Percentiles rank a stretch among this genome's conserved stretches.
phyloP scores from a whole-genome alignment of 2,888 invertebrate species.

The Pristionchus exspectatus region DNA sequence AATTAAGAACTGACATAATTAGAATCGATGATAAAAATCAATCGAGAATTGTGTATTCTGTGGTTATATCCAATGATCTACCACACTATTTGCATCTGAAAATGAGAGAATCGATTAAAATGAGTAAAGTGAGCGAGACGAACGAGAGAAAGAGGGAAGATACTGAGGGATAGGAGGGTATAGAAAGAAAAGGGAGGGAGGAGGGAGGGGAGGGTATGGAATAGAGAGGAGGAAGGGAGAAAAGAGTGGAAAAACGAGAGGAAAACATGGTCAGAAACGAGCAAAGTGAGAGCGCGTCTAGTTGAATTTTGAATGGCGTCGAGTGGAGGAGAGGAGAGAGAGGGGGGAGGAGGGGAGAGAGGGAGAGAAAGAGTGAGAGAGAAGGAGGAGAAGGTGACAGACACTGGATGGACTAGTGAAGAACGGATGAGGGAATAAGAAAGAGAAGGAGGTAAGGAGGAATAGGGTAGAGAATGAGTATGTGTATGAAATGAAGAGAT shows the following conservation, averaged over 20 bases:
- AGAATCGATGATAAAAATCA: slow-evolving; percentile 13
- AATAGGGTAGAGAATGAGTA: background rate
- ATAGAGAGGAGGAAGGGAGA: slow-evolving; percentile 26
- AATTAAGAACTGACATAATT: background rate
- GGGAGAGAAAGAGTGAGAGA: background rate
- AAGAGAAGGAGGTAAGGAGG: background rate
- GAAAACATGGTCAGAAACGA: slow-evolving; percentile 41
- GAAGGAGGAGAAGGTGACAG: background rate
- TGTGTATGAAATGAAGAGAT: slow-evolving; percentile 17
- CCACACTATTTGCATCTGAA: slow-evolving; percentile 33
- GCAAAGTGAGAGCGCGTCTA: slow-evolving; percentile 31
- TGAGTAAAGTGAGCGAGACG: slow-evolving; percentile 2
- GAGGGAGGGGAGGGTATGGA: slow-evolving; percentile 16
- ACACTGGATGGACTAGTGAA: background rate
- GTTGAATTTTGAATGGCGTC: slow-evolving; percentile 31
- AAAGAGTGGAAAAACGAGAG: background rate
- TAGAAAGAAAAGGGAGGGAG: slow-evolving; percentile 55
- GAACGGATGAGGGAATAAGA: slow-evolving; percentile 1
- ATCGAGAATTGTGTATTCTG: background rate
- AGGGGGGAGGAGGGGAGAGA: background rate
- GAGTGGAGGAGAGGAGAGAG: slow-evolving; percentile 54
- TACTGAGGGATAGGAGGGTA: slow-evolving; percentile 24
- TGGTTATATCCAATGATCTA: slow-evolving; percentile 35
- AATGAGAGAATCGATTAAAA: background rate
- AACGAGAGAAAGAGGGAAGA: slow-evolving; percentile 26